phyloP scores from a whole-genome alignment of 2,888 invertebrate species.

The Cataglyphis albicans region DNA sequence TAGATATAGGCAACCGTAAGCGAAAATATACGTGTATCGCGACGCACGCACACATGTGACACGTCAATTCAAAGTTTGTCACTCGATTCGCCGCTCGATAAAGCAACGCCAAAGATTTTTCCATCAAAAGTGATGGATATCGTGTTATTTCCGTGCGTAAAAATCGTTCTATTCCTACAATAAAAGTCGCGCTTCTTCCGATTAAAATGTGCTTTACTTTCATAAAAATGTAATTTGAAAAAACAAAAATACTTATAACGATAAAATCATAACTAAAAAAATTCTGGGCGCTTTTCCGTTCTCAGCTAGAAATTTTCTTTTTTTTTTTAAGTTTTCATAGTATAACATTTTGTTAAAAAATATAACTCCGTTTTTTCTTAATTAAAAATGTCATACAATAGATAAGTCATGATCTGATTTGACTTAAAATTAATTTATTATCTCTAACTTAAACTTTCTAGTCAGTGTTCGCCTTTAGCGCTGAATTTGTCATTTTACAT shows the following conservation, averaged over 20 bases:
- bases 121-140: constrained; percentile 15
- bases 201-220: not conserved
- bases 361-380: constrained; percentile 52
- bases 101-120: constrained; percentile 22
- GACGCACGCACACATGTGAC: not conserved
- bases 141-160: constrained; percentile 24
- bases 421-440: constrained; percentile 6
- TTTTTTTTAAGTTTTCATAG: not conserved
- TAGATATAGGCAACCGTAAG: not conserved
- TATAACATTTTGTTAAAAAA: not conserved
- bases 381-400: not conserved
- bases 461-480: constrained; percentile 18
- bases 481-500: constrained; percentile 42
- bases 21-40: not conserved
- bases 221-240: not conserved
- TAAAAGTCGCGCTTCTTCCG: not conserved
- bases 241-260: not conserved
- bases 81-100: constrained; percentile 26
- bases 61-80: constrained; percentile 30
- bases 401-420: constrained; percentile 12
- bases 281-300: not conserved
- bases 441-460: constrained; percentile 5
- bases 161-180: not conserved
- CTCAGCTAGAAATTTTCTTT: not conserved
- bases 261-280: not conserved